Percentiles rank a stretch among this genome's conserved stretches.
Evolutionary conservation across 1,140 invertebrate species (phyloP).

Genomic region (Sycobia sp.): DNA sequence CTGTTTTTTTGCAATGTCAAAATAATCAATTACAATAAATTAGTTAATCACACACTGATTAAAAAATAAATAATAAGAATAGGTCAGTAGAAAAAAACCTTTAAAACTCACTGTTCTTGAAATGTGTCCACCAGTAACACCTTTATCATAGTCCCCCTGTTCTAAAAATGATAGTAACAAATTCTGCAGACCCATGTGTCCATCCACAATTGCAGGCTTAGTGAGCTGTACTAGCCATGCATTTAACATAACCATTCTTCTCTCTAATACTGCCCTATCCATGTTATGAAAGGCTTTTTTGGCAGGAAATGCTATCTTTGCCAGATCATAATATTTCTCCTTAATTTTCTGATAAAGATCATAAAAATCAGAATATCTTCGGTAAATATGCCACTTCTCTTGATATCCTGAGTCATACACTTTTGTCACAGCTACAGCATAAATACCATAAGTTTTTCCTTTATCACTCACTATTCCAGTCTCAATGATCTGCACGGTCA

Average conservation of each 20-base stretch:
- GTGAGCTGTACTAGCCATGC: conserved; percentile 78
- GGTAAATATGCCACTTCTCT: conserved; percentile 80
- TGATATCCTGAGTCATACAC: conserved; percentile 69
- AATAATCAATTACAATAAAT: too few species aligned
- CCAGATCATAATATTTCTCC: conserved; percentile 80
- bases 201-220: conserved; percentile 66
- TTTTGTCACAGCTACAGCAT: conserved; percentile 82
- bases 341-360: conserved; percentile 81
- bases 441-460: conserved; percentile 86
- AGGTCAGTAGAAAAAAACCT: too few species aligned
- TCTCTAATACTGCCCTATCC: conserved; percentile 84
- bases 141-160: conserved; percentile 78
- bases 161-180: conserved; percentile 79
- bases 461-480: conserved; percentile 77
- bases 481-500: conserved; percentile 74
- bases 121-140: conserved; percentile 66
- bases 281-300: conserved; percentile 96
- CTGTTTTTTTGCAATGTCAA: too few species aligned
- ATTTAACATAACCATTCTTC: conserved; percentile 83
- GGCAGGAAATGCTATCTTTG: conserved; percentile 82
- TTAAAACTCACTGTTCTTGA: conserved; percentile 64
- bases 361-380: conserved; percentile 90
- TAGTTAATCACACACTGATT: too few species aligned
- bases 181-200: conserved; percentile 71
- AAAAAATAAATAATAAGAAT: too few species aligned